Evolutionary conservation across 2,797 vertebrate genomes (phyloP).

Genomic region (Sebastes vulpes): DNA sequence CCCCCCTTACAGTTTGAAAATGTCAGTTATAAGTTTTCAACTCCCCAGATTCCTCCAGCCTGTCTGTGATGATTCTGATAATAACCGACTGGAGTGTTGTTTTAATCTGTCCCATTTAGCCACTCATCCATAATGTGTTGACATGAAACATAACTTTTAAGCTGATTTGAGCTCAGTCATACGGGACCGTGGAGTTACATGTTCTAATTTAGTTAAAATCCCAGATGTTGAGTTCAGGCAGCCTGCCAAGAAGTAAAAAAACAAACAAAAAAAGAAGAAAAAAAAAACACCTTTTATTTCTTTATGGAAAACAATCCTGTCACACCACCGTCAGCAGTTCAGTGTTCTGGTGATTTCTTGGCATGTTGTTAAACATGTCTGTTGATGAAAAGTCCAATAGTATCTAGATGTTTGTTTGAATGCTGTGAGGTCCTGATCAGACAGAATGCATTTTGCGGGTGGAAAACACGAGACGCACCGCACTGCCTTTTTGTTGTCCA

Average conservation of each 20-base stretch:
- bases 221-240: slow-evolving; percentile 48
- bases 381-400: neutral
- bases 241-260: slow-evolving; percentile 6
- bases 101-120: slow-evolving; percentile 22
- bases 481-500: neutral
- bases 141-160: slow-evolving; percentile 40
- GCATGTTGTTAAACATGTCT: neutral
- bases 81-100: neutral
- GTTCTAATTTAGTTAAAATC: slow-evolving; percentile 54
- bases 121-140: slow-evolving; percentile 40
- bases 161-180: slow-evolving; percentile 38
- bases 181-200: slow-evolving; percentile 43
- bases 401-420: neutral
- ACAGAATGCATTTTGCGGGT: neutral
- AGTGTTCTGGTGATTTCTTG: neutral
- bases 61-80: neutral
- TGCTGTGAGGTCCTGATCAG: neutral
- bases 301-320: slow-evolving; percentile 14
- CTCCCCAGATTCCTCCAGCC: neutral
- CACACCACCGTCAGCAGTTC: neutral
- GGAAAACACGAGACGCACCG: neutral
- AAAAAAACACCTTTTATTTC: slow-evolving; percentile 13
- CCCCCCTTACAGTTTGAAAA: neutral
- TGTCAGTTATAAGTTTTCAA: neutral
- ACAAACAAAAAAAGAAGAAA: too few species aligned